Evolutionary conservation across 1,140 invertebrate species (phyloP), one percentile per base, ranked within the genome.

Genomic region (Rhopalosiphum padi): DNA sequence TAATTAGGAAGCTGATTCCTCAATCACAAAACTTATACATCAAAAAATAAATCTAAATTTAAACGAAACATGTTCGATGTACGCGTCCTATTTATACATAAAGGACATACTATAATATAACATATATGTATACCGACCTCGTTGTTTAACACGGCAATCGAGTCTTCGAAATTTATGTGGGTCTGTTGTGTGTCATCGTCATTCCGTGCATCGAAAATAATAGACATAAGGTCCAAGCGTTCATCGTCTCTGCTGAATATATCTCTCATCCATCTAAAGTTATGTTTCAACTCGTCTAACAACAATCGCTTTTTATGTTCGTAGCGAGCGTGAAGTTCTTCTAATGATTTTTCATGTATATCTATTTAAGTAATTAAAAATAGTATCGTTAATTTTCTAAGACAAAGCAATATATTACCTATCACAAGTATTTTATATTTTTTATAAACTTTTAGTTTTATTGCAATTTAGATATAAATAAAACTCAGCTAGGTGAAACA

Each of bases 271-370:
- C 92, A 48, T n/a, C 87, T 88, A 87, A 95, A 94, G 93, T 95
- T 94, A 2, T 94, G n/a, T 5, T 95, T 90, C 53, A 95, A 95
- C 4, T 93, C 90, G 6, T 23, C 88, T 94, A 94, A 77, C 43
- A 95, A 94, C 51, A 93, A 55, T 11, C 94, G 82, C 0, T 95
- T 89, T 94, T 96, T 95, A 18, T 95, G 94, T 87, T 95, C 95
- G 94, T 96, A 97, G 94, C 95, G 95, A 6, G 95, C 94, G 92
- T 96, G 95, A 8, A 97, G 95, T 91, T 96, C 96, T 94, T 96
- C 95, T 2, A 97, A 95, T 88, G 95, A 95, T 46, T 95, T 94
- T 23, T 95, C 95, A 60, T 96, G 95, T 93, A 95, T 95, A 60
- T 94, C 96, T 96, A 82, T 23, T n/a, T 18, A 92, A 94, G 23